A percentile compares a stretch with the other conserved stretches of the same genome.
phyloP scores from a whole-genome alignment of 2,888 invertebrate species.

The Sipunculus nudus region DNA sequence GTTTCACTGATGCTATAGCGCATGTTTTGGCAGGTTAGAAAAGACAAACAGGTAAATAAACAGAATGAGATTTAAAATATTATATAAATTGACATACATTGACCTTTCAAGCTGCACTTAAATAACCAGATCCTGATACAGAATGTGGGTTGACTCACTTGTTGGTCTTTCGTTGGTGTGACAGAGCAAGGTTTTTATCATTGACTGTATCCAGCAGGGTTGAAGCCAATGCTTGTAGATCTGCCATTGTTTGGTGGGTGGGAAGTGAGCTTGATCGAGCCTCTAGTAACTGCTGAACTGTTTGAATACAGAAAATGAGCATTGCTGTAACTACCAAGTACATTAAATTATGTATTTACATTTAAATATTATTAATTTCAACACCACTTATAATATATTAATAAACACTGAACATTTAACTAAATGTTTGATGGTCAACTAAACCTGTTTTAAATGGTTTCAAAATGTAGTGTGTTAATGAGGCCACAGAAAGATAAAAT shows the following conservation, averaged over 20 bases:
- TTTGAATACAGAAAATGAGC: conserved; percentile 43
- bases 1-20: too few species aligned
- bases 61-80: too few species aligned
- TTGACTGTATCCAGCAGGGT: conserved; percentile 84
- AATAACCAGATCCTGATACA: too few species aligned
- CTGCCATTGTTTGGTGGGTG: conserved; percentile 76
- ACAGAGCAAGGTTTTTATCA: conserved; percentile 84
- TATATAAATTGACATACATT: too few species aligned
- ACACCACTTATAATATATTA: background rate
- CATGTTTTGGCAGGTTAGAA: too few species aligned
- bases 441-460: too few species aligned
- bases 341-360: background rate
- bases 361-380: background rate
- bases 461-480: too few species aligned
- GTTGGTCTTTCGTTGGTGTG: conserved; percentile 87
- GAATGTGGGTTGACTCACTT: conserved; percentile 63
- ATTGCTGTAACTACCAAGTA: background rate
- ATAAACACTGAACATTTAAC: too few species aligned
- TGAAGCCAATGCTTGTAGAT: conserved; percentile 80
- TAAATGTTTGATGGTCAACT: too few species aligned
- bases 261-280: conserved; percentile 68
- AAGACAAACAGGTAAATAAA: too few species aligned
- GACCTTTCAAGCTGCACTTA: too few species aligned
- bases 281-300: conserved; percentile 81
- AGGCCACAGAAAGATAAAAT: too few species aligned